Percentiles rank a stretch among this genome's conserved stretches.
These are phyloP conservation scores for Erannis defoliaria DNA, from an alignment of 2,888 invertebrate species.

Conservation along the genomic window DNA sequence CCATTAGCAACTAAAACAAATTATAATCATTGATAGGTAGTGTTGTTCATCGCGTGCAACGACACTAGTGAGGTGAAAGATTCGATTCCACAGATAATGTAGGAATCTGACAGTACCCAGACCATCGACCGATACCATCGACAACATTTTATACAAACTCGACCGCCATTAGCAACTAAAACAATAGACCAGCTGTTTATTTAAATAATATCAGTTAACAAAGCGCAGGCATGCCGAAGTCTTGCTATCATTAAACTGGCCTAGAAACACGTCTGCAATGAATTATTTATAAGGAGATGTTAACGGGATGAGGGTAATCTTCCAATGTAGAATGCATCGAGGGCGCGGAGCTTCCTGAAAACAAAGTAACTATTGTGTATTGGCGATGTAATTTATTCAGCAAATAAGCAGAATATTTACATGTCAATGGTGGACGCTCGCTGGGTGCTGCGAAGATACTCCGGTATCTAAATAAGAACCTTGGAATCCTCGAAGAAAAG, in stretches of 20 bases:
- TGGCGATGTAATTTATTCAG: slow-evolving; percentile 48
- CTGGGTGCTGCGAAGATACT: too few relatives aligned
- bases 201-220: slow-evolving; percentile 68
- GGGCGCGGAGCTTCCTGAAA: slow-evolving; percentile 50
- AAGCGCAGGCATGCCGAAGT: slow-evolving; percentile 50
- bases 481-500: too few relatives aligned
- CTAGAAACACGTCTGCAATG: slow-evolving; percentile 57
- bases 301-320: slow-evolving; percentile 62
- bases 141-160: slow-evolving; percentile 48
- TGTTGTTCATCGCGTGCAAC: neutral
- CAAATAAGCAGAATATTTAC: slow-evolving; percentile 45
- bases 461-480: too few relatives aligned
- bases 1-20: slow-evolving; percentile 52
- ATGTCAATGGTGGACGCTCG: slow-evolving; percentile 39
- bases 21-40: neutral
- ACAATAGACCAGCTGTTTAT: slow-evolving; percentile 50
- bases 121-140: slow-evolving; percentile 47
- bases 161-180: slow-evolving; percentile 48
- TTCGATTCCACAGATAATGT: slow-evolving; percentile 2
- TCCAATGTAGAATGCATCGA: slow-evolving; percentile 40
- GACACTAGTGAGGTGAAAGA: slow-evolving; percentile 7
- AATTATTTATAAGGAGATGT: slow-evolving; percentile 66
- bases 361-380: slow-evolving; percentile 53
- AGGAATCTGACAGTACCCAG: slow-evolving; percentile 9
- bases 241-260: slow-evolving; percentile 68